Evolutionary conservation across 2,113 vertebrate species (phyloP), one percentile per base, ranked within the genome.

Genomic region (Lamprotornis superbus): DNA sequence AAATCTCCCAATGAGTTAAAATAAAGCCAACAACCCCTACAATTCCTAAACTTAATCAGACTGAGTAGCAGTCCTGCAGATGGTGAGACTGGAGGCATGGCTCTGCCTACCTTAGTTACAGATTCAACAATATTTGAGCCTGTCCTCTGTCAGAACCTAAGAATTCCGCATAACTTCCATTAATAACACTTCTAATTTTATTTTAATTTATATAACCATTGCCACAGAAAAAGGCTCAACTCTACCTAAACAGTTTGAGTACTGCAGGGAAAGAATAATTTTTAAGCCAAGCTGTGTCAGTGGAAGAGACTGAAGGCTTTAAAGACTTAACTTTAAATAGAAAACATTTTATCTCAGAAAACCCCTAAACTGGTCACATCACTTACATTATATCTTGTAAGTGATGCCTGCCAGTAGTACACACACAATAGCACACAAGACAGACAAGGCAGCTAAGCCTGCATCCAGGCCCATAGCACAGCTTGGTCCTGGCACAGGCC

Each of bases 111-210:
- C 88, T 88, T 61, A 57, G 86, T 69, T 83, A 91, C 88, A 84
- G 31, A 47, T 67, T 42, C 89, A 87, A 80, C 37, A 84, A 93
- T 42, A 76, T 69, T 73, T 17, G 33, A 87, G 84, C 46, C 84
- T 67, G 83, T 65, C 44, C 73, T 93, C 57, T 95, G 80, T 91
- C 86, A 91, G 63, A 63, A 93, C 56, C 56, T 15, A 60, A 83
- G 76, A 90, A 93, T 94, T 91, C 59, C 44, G 65, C 61, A 35
- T 65, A 75, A 65, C 47, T 89, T 92, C 84, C 85, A 69, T 70
- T 87, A 94, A 63, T 83, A 80, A 80, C 71, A 89, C 70, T 88
- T 80, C 78, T 84, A 82, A 80, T 76, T 94, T 93, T 94, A 70
- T 85, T 77, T 67, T 17, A 73, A 91, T 92, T 94, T 87, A 92